phyloP scores from a whole-genome alignment of 2,888 invertebrate species.

The Cerastis leucographa region DNA sequence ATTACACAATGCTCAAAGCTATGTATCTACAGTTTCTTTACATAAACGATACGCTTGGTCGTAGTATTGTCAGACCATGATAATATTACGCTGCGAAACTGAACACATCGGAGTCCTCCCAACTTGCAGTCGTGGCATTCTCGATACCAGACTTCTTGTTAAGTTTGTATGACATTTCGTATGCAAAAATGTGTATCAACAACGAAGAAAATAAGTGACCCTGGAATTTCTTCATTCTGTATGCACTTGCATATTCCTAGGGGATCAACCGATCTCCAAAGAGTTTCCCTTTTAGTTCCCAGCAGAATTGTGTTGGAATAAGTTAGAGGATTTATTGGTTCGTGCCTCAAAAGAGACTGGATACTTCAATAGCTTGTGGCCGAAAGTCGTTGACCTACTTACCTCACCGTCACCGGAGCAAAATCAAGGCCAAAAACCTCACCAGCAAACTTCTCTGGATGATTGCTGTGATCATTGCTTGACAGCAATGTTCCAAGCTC shows the following conservation, averaged over 20 bases:
- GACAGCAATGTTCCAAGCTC: not conserved
- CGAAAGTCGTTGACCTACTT: not conserved
- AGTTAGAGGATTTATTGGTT: constrained; percentile 11
- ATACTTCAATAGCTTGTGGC: not conserved
- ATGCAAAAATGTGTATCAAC: not conserved
- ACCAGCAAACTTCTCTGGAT: not conserved
- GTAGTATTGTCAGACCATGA: not conserved
- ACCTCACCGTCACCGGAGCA: not conserved
- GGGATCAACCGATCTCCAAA: not conserved
- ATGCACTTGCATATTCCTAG: not conserved
- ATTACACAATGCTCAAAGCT: not conserved
- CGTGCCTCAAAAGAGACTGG: not conserved
- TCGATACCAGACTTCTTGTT: not conserved
- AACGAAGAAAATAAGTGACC: not conserved
- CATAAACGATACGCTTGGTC: not conserved
- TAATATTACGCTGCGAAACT: not conserved
- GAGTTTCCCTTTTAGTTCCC: not conserved
- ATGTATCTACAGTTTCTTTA: not conserved
- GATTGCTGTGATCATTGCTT: not conserved
- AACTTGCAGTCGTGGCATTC: not conserved
- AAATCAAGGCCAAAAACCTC: not conserved
- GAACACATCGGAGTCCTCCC: not conserved
- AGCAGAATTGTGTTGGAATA: not conserved
- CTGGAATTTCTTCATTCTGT: not conserved
- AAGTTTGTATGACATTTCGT: not conserved